These are phyloP conservation scores for Cladopsammia gracilis DNA, from an alignment of 64 coral and sea anemone species.

Conservation along the genomic window DNA sequence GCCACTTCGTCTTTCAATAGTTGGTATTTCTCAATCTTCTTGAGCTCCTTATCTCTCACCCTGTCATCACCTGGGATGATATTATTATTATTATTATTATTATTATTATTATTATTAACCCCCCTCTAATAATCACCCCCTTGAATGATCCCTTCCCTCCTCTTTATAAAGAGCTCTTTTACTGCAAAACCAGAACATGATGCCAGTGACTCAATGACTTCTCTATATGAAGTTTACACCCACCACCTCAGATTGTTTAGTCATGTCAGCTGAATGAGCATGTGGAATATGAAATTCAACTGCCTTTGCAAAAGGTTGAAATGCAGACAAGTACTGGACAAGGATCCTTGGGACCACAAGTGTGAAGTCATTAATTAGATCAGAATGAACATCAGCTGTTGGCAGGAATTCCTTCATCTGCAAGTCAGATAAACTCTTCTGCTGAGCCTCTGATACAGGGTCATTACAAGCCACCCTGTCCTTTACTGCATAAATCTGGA, in stretches of 20 bases:
- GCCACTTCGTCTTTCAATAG: too few species aligned
- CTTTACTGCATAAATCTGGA: slow-evolving; percentile 28
- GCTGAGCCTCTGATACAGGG: background rate
- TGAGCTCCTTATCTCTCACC: too few species aligned
- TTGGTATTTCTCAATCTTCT: too few species aligned
- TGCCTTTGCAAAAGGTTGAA: background rate
- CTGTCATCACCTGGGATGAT: too few species aligned
- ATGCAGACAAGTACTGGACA: background rate
- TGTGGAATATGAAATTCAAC: background rate
- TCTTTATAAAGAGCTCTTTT: too few species aligned
- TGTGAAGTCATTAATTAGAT: background rate
- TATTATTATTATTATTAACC: too few species aligned
- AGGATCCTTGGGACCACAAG: background rate
- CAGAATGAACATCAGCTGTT: background rate
- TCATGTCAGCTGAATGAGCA: background rate
- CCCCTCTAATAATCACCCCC: too few species aligned
- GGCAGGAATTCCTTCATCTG: slow-evolving; percentile 30
- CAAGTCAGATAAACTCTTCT: background rate
- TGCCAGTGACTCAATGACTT: too few species aligned
- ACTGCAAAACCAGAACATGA: too few species aligned
- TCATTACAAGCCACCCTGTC: background rate
- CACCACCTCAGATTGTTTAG: background rate
- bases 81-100: too few species aligned
- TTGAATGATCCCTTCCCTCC: too few species aligned
- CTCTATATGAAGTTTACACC: background rate